Evolutionary conservation across 1,140 invertebrate species (phyloP).

Genomic region (Ericerus pela): DNA sequence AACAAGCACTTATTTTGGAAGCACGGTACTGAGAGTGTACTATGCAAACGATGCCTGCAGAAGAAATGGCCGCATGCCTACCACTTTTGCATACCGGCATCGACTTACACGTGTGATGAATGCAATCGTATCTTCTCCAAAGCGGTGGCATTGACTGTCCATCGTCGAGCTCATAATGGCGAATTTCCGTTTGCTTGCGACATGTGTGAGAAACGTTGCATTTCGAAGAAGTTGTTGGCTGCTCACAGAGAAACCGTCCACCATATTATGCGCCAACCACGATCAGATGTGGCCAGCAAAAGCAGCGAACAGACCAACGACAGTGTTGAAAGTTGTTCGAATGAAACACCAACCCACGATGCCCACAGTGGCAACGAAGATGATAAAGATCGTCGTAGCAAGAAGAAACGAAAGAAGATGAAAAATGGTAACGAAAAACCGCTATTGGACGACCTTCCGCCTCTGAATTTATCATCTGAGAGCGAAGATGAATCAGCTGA

Average conservation of each 20-base stretch:
- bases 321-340: background rate
- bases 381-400: background rate
- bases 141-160: conserved; percentile 64
- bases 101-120: conserved; percentile 59
- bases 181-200: conserved; percentile 52
- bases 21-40: conserved; percentile 69
- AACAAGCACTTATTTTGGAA: conserved; percentile 81
- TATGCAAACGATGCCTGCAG: conserved; percentile 67
- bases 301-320: background rate
- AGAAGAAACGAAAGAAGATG: conserved; percentile 23
- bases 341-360: background rate
- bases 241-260: conserved; percentile 38
- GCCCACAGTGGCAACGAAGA: conserved; percentile 12
- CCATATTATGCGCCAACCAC: background rate
- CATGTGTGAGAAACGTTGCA: conserved; percentile 58
- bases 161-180: conserved; percentile 57
- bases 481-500: conserved; percentile 37
- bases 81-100: conserved; percentile 70
- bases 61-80: conserved; percentile 82
- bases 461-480: conserved; percentile 60
- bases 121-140: conserved; percentile 55
- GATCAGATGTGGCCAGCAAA: background rate
- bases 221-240: conserved; percentile 57
- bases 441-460: conserved; percentile 53
- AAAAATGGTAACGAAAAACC: conserved; percentile 24